Evolutionary conservation across 1,140 invertebrate species (phyloP).

Genomic region (Bombyx mandarina): DNA sequence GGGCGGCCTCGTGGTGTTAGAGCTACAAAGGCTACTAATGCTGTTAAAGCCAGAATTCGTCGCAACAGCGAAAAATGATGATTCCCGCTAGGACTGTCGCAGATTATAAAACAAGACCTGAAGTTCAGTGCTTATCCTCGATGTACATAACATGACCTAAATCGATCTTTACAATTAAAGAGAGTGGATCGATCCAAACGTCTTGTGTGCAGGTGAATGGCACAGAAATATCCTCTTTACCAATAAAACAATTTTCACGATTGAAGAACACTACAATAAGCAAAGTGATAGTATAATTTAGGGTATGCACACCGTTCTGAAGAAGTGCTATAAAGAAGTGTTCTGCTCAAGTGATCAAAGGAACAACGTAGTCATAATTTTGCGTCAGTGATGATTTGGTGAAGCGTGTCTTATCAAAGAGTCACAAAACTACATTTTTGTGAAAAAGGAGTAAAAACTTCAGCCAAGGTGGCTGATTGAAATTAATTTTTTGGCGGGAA

Average conservation of each 20-base stretch:
- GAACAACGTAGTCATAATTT: too few relatives aligned
- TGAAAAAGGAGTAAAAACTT: slow-evolving; percentile 5
- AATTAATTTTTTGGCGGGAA: too few relatives aligned
- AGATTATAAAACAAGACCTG: slow-evolving; percentile 8
- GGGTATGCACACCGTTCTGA: too few relatives aligned
- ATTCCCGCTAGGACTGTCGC: background rate
- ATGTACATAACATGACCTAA: background rate
- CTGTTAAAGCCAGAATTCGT: slow-evolving; percentile 6
- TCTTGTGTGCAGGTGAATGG: too few relatives aligned
- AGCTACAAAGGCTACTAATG: slow-evolving; percentile 3
- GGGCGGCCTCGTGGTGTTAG: slow-evolving; percentile 2
- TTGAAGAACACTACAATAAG: slow-evolving; percentile 4
- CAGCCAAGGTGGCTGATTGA: background rate
- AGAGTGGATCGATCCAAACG: too few relatives aligned
- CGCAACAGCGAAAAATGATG: background rate
- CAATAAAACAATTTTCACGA: slow-evolving; percentile 7
- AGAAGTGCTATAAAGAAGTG: too few relatives aligned
- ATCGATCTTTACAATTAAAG: too few relatives aligned
- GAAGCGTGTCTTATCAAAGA: background rate
- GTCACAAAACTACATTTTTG: slow-evolving; percentile 1
- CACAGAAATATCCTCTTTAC: slow-evolving; percentile 7
- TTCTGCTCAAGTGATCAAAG: too few relatives aligned
- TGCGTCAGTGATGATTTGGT: too few relatives aligned
- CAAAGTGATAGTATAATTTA: slow-evolving; percentile 4
- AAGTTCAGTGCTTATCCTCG: slow-evolving; percentile 9